Evolutionary conservation across 2,888 invertebrate genomes (phyloP), one percentile per base, ranked within the genome.

Genomic region (Drosophila paramelanica): DNA sequence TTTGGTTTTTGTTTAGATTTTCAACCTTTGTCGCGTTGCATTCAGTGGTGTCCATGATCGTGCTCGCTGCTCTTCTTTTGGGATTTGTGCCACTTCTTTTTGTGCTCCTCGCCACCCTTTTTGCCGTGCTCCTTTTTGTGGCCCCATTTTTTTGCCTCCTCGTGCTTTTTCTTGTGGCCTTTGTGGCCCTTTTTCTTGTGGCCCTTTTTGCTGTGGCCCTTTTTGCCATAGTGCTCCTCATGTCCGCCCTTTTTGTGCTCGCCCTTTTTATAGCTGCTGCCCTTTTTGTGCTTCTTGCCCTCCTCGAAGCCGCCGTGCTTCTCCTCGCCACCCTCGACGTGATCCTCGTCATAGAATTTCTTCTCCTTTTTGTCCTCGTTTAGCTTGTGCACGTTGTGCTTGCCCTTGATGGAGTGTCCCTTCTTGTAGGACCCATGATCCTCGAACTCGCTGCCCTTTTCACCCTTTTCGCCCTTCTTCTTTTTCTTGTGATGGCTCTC

Each of bases 301-400:
- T 97, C 96, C 89, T 96, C 96, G 91, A 95, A 95, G 38, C 94
- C 96, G 70, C 96, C 97, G 89, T 97, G 96, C 88, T 96, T 96
- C 90, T 96, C 96, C 91, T 96, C 96, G 81, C 96, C 96, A 0
- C 95, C 96, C 45, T 95, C 95, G 86, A 96, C 96, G 80, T 97
- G 96, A 85, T 96, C 95, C 92, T 97, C 97, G 81, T 97, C 97
- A 91, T 95, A 96, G 94, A 96, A 97, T 89, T 96, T 95, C 90
- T 97, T 97, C 88, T 97, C 96, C 91, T 97, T 97, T 91, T 96
- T 96, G 92, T 95, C 96, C 92, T 97, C 97, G 91, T 97, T 96
- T 68, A 96, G 92, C 89, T 97, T 97, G 92, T 97, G 96, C 7
- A 97, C 94, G 91, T 96, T 96, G 90, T 97, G 97, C 78, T 96